These are phyloP conservation scores for Carcharodon carcharias DNA, from an alignment of 2,797 vertebrate species.

Conservation along the genomic window DNA sequence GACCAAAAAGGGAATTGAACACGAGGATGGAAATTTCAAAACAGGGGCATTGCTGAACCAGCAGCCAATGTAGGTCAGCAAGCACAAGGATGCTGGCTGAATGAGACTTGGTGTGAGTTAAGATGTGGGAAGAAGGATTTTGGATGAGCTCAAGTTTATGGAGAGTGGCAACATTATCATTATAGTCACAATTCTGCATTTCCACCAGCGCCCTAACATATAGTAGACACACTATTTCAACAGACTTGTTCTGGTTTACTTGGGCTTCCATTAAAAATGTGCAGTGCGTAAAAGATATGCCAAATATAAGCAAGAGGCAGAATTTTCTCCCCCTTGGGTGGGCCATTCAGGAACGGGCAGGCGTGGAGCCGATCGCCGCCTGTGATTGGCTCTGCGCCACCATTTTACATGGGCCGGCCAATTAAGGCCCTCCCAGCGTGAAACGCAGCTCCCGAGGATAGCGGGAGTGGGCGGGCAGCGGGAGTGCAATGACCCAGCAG, in stretches of 20 bases:
- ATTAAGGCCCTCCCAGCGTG: too few species aligned
- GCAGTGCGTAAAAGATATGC: neutral
- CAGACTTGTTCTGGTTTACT: neutral
- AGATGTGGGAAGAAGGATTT: neutral
- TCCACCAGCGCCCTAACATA: neutral
- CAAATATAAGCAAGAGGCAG: too few species aligned
- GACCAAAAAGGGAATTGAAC: neutral
- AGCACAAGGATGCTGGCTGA: neutral
- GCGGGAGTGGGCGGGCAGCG: too few species aligned
- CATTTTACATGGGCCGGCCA: too few species aligned
- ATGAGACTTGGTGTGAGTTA: neutral
- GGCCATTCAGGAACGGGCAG: too few species aligned
- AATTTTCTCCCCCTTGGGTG: too few species aligned
- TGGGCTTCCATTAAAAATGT: neutral
- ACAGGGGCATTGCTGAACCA: neutral
- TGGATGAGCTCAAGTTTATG: neutral
- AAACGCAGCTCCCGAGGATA: too few species aligned
- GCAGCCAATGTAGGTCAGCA: neutral
- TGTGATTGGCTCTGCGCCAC: too few species aligned
- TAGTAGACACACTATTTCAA: neutral
- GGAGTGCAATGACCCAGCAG: too few species aligned
- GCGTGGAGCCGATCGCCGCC: too few species aligned
- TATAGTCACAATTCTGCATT: neutral
- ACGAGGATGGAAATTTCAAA: neutral
- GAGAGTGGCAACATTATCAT: neutral